Evolutionary conservation across 2,797 vertebrate genomes (phyloP), one percentile per base, ranked within the genome.

Genomic region (Dipus sagitta): DNA sequence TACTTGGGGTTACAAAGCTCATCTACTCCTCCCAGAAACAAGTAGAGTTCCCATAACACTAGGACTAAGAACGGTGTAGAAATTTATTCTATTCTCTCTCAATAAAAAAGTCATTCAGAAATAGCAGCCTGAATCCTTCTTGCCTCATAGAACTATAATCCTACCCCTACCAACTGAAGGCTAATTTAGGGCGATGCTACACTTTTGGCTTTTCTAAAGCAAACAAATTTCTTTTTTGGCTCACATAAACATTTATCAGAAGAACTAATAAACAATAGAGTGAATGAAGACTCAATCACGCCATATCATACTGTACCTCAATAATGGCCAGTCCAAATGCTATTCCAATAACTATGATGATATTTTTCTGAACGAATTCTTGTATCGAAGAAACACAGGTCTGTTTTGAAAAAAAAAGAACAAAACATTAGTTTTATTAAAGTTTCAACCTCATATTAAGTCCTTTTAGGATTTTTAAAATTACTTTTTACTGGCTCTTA

Each of bases 281-380:
- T 68, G 20, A 75, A 72, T 24, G 23, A 65, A 88, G n/a, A 95
- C 34, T 81, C 23, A 83, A 62, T 65, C 64, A 60, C 26, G 10
- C 11, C 87, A 86, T 52, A 67, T 78, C 88, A 64, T 91, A 97
- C 75, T 84, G 9, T 98, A 98, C 98, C 98, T 98, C 98, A 65
- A 98, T 13, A 86, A 92, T 38, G 1, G 98, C 97, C 93, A 98
- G 81, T 97, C 98, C 98, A 96, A 98, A 98, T 64, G 98, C 96
- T 0, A 98, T 78, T 62, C 97, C 98, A 84, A 98, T 96, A 85
- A 98, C 12, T 92, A 98, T 87, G 24, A 86, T 0, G 74, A 98
- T 60, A 70, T 94, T 83, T 1, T 97, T 96, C 85, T 96, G 72
- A 38, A 98, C 0, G 3, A 42, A 24, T 0, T 97, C 7, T 0